Evolutionary conservation across 2,797 vertebrate genomes (phyloP), one percentile per base, ranked within the genome.

Genomic region (Xenops minutus): DNA sequence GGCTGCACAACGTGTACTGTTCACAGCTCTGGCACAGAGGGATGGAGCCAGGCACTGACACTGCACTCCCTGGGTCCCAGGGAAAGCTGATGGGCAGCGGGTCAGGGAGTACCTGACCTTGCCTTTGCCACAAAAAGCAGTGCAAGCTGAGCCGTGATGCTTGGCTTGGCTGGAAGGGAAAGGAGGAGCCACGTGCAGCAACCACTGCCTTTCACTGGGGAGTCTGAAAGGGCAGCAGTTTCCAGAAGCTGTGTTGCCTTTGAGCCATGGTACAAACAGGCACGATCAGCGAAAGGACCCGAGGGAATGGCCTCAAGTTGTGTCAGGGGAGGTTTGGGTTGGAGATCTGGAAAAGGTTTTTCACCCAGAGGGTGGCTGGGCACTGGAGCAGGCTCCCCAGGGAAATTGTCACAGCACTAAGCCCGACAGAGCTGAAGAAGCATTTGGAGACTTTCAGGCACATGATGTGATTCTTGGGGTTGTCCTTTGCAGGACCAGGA

Each of bases 231-330:
- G 14, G 36, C 54, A 81, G 55, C 59, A 59, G 1, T 51, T 91
- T 49, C 71, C 78, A 83, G 58, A 43, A 64, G 62, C 39, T 6
- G 1, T 44, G 34, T 6, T 81, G 49, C 24, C 71, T 52, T 52
- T 87, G 39, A 74, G 36, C n/a, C 1, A 0, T 4, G 14, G 18
- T 32, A 36, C 66, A 85, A 83, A 72, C 23, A 13, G 15, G 26
- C 10, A 3, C 23, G 37, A 36, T 4, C 26, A 61, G 39, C 2
- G 14, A 10, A 1, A 41, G 39, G 19, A 41, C 52, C 10, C 0
- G 0, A 46, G 52, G 39, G 16, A 72, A 36, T 18, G 39, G 30
- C 15, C 8, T 54, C 52, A 48, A 48, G 19, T 1, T 66, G 46
- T 41, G 22, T 6, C 39, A 59, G 39, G 18, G 8, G 9, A 13